These are phyloP conservation scores for Micropoecilia bifurca DNA, from an alignment of 2,797 vertebrate genomes.

Conservation along the genomic window DNA sequence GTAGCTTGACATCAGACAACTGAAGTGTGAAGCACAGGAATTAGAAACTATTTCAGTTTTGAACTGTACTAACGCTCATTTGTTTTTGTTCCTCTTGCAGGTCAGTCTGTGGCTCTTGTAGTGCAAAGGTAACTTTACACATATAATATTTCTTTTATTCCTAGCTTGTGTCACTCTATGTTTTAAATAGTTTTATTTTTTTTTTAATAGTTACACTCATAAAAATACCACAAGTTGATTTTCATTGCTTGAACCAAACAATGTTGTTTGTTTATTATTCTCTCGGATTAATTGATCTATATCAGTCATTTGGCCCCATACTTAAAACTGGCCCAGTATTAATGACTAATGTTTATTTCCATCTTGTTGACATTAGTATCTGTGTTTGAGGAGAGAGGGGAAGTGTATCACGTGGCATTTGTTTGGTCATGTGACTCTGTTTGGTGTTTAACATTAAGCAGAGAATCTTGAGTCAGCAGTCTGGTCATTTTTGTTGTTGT, in stretches of 20 bases:
- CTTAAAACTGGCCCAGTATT: neutral
- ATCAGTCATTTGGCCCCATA: neutral
- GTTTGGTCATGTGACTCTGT: neutral
- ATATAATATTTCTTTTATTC: neutral
- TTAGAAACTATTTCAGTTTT: neutral
- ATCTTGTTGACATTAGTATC: neutral
- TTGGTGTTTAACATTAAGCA: neutral
- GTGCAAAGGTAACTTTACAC: slow-evolving; percentile 86
- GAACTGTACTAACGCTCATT: neutral
- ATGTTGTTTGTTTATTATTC: neutral
- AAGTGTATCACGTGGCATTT: neutral
- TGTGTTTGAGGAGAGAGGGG: neutral
- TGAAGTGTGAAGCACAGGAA: neutral
- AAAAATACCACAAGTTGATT: neutral
- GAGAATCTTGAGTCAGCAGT: neutral
- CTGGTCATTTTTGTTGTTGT: neutral
- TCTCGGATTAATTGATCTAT: neutral
- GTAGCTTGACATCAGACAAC: neutral
- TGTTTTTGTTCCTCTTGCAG: slow-evolving; percentile 68
- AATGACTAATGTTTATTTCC: neutral
- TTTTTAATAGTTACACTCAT: neutral
- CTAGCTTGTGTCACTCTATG: neutral
- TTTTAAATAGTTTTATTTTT: neutral
- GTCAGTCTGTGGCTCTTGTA: slow-evolving; percentile 90
- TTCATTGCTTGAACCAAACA: neutral